phyloP scores from a whole-genome alignment of 2,113 vertebrate species.

The Morphnarchus princeps region DNA sequence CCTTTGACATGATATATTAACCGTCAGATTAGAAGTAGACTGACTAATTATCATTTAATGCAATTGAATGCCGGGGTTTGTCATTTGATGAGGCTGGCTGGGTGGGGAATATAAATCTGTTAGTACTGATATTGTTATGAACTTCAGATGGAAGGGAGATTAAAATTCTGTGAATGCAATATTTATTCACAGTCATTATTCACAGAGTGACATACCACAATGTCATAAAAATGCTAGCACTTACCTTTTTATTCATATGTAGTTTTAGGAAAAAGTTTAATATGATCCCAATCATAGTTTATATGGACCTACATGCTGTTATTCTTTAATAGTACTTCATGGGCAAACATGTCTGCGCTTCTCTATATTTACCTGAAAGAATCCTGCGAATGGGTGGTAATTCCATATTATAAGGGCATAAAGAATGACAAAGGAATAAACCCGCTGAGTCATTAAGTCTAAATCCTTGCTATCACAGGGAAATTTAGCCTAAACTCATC shows the following conservation, averaged over 20 bases:
- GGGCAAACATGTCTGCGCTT: not conserved
- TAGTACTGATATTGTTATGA: not conserved
- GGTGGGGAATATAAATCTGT: slow-evolving; percentile 16
- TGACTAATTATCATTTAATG: slow-evolving; percentile 25
- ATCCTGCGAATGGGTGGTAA: not conserved
- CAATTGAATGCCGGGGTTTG: not conserved
- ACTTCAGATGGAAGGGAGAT: slow-evolving; percentile 11
- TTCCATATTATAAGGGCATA: not conserved
- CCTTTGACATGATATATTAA: slow-evolving; percentile 37
- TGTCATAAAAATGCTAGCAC: slow-evolving; percentile 49
- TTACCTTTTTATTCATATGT: not conserved
- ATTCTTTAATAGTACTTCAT: not conserved
- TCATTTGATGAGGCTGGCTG: slow-evolving; percentile 6
- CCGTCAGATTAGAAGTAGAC: not conserved
- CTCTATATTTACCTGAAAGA: not conserved
- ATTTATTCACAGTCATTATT: slow-evolving; percentile 60
- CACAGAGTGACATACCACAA: not conserved
- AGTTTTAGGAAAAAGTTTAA: slow-evolving; percentile 14
- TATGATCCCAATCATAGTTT: not conserved
- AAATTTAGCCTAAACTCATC: not conserved
- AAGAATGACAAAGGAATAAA: not conserved
- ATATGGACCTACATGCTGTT: not conserved
- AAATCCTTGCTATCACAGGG: not conserved
- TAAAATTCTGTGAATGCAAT: slow-evolving; percentile 31
- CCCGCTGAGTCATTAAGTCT: not conserved